Percentiles rank a stretch among this genome's conserved stretches.
Evolutionary conservation across 2,888 invertebrate genomes (phyloP).

Genomic region (Leptinotarsa tumamoca): DNA sequence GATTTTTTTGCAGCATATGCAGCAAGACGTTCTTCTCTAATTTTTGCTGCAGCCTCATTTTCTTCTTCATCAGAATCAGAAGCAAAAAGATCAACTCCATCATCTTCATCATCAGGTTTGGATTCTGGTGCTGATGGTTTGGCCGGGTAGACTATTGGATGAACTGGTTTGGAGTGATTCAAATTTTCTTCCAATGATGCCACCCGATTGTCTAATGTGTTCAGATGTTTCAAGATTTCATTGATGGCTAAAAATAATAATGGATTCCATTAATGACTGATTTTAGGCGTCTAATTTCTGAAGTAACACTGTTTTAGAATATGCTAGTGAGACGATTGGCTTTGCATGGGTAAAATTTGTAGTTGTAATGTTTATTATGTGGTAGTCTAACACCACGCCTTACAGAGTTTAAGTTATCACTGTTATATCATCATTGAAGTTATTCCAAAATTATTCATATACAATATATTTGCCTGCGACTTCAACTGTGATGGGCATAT

Average conservation of each 20-base stretch:
- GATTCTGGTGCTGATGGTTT: slow-evolving; percentile 20
- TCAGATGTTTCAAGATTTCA: slow-evolving; percentile 50
- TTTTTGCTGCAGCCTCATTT: slow-evolving; percentile 78
- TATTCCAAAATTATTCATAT: too few relatives aligned
- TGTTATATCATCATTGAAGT: too few relatives aligned
- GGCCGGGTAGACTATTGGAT: slow-evolving; percentile 48
- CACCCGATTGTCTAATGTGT: slow-evolving; percentile 51
- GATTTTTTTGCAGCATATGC: slow-evolving; percentile 93
- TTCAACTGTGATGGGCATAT: too few relatives aligned
- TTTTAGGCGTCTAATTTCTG: background rate
- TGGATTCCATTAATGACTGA: background rate
- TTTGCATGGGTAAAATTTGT: too few relatives aligned
- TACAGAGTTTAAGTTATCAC: too few relatives aligned
- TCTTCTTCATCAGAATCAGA: slow-evolving; percentile 85
- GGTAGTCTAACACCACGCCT: too few relatives aligned
- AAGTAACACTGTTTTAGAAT: background rate
- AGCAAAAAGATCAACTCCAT: slow-evolving; percentile 85
- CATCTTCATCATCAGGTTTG: slow-evolving; percentile 69
- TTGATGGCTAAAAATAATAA: slow-evolving; percentile 52
- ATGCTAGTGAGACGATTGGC: too few relatives aligned
- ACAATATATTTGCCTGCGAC: too few relatives aligned
- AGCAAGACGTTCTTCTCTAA: slow-evolving; percentile 86
- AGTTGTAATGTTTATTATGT: too few relatives aligned
- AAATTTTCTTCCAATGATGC: slow-evolving; percentile 55
- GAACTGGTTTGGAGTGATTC: slow-evolving; percentile 48